Evolutionary conservation across 1,140 invertebrate genomes (phyloP), one percentile per base, ranked within the genome.

Genomic region (Trichoplusia ni): DNA sequence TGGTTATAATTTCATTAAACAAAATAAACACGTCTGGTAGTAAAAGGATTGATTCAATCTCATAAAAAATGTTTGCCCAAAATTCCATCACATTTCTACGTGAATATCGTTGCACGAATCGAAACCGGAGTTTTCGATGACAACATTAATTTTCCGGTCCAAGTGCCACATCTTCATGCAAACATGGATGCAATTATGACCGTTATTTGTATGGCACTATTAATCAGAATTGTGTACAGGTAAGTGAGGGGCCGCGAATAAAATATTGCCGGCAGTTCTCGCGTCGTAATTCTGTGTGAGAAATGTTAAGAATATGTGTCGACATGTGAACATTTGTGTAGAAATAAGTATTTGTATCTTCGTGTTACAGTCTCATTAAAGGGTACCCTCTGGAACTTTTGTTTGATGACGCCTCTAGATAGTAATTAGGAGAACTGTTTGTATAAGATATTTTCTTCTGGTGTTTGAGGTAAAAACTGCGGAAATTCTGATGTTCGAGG

Each of bases 131-230:
- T 69, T 68, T 31, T 31, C 37, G 31, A 61, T 69, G 70, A 69
- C 70, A 73, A 62, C 53, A 73, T 73, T 73, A 73, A 73, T 73
- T 73, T 73, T 66, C 63, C 71, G 47, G 58, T 56, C 42, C 54
- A 59, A 23, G 25, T 59, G 44, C 16, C 21, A 49, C 38, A 23
- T 44, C 14, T 35, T 13, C 21, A 29, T 56, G 16, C 13, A n/a
- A 19, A 6, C 16, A 27, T 23, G 4, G 13, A 25, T 16, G 2
- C 8, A 11, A 59, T 59, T 44, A 44, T 44, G n/a, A 8, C 21
- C 54, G 7, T 31, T 59, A 59, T n/a, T 13, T 0, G 3, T 4
- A 16, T 33, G 25, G 29, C 16, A 29, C 27, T 59, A 59, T 38
- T 23, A 38, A 33, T 54, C 18, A 44, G 23, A 62, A 11, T 69